Evolutionary conservation across 2,888 invertebrate genomes (phyloP).

Genomic region (Protonemura montana): DNA sequence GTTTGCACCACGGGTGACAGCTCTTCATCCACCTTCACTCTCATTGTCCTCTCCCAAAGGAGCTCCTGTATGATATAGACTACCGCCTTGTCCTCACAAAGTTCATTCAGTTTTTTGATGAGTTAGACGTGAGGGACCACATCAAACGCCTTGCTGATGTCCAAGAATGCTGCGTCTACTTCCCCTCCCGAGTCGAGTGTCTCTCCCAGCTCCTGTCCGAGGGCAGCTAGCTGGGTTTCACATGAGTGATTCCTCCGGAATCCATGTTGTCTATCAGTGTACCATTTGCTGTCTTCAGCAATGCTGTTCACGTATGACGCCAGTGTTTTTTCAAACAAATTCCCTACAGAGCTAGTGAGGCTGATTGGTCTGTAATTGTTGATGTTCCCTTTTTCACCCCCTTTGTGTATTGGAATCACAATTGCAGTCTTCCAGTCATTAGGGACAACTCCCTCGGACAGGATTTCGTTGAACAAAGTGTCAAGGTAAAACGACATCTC

Average conservation of each 20-base stretch:
- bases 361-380: conserved; percentile 24
- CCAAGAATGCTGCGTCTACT: neutral
- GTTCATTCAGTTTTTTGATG: conserved; percentile 10
- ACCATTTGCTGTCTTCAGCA: neutral
- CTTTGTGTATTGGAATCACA: neutral
- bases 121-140: neutral
- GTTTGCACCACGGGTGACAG: conserved; percentile 7
- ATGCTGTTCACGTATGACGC: neutral
- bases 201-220: conserved; percentile 7
- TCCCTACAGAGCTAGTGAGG: conserved; percentile 16
- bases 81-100: conserved; percentile 16
- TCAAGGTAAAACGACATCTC: neutral
- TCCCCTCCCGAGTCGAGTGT: neutral
- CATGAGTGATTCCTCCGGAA: conserved; percentile 9
- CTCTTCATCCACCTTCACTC: neutral
- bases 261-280: neutral
- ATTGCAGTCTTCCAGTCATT: conserved; percentile 9
- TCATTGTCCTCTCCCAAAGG: neutral
- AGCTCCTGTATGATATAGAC: neutral
- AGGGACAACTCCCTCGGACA: neutral
- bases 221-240: conserved; percentile 21
- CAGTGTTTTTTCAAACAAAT: neutral
- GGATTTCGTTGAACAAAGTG: conserved; percentile 23
- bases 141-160: conserved; percentile 23
- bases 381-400: neutral